Evolutionary conservation across 2,797 vertebrate species (phyloP), one percentile per base, ranked within the genome.

Genomic region (Thaleichthys pacificus): DNA sequence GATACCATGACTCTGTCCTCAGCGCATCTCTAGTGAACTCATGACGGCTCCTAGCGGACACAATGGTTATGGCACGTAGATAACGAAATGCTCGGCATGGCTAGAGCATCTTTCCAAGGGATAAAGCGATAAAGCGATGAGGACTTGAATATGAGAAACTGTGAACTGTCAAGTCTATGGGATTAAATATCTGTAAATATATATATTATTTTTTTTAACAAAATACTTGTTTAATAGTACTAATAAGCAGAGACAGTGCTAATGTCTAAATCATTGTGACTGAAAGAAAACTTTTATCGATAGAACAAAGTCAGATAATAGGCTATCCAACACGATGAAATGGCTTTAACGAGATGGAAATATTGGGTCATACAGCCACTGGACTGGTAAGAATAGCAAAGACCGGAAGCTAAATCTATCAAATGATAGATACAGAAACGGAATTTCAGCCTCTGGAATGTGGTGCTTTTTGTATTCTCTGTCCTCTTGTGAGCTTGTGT

Each of bases 1-100:
- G 17, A 24, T 57, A 6, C 7, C 65, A 68, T 61, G 21, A 1
- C 22, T 30, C 22, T 30, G 81, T 77, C 61, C 72, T 42, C 15
- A 69, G 71, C 69, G 0, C 47, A 63, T 80, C 80, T 88, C 69
- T 47, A 61, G 77, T 85, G 84, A 89, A 78, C 83, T 87, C 85
- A 86, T 74, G 77, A 88, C 89, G 90, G 76, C 92, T 88, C 89
- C 91, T 92, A 90, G 89, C 62, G 92, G 89, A 58, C 3, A 15
- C 8, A 78, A 4, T 0, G 0, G 73, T 85, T 80, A 91, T 71
- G 86, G 81, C 89, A 91, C 9, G 42, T 47, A 47, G 42, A 47
- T 47, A 12, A 9, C 4, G 35, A 28, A 28, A 67, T 54, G 7
- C 17, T 7, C 17, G 26, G 30, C 28, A 11, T 35, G 62, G 42